Evolutionary conservation across 2,797 vertebrate species (phyloP), one percentile per base, ranked within the genome.

Genomic region (Alouatta caraya): DNA sequence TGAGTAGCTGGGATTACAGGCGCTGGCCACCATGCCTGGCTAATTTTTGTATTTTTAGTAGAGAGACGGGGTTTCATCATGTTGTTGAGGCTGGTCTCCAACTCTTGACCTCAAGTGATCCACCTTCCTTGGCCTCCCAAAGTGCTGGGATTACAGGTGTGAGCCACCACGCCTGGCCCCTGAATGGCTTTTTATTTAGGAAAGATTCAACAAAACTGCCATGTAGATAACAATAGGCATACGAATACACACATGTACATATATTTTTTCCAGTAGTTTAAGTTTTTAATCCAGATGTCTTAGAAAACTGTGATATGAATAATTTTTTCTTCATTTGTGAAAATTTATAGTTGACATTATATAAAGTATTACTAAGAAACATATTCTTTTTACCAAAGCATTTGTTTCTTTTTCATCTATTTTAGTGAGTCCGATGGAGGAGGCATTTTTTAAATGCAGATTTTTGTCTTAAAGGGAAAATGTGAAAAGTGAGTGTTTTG

Each of bases 291-390:
- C 19, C 28, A 67, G 22, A 33, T 95, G 19, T 14, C 48, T 93
- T 22, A 80, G 80, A 83, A 94, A 42, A 83, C 81, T 81, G 39
- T 90, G 64, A 57, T 48, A 13, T 90, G 39, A 86, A 61, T 87
- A n/a, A 22, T 61, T 86, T 95, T 87, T 78, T 30, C 67, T 76
- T 73, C 52, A 81, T 85, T 96, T 85, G 28, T 91, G 46, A 76
- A 93, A 95, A 86, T 79, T 73, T 80, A 50, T 78, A 84, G 39
- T 79, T 46, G 46, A 33, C 9, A 37, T 26, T 96, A n/a, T 87
- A 70, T 94, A 96, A 72, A 87, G 8, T 59, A 28, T 85, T 88
- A 33, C 81, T 88, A 70, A 92, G 73, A 73, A 83, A 79, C 72
- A 67, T 76, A 46, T 37, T 76, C 26, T 92, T 72, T 96, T 94